These are phyloP conservation scores for Acleris laterana DNA, from an alignment of 2,888 invertebrate species.

Conservation along the genomic window DNA sequence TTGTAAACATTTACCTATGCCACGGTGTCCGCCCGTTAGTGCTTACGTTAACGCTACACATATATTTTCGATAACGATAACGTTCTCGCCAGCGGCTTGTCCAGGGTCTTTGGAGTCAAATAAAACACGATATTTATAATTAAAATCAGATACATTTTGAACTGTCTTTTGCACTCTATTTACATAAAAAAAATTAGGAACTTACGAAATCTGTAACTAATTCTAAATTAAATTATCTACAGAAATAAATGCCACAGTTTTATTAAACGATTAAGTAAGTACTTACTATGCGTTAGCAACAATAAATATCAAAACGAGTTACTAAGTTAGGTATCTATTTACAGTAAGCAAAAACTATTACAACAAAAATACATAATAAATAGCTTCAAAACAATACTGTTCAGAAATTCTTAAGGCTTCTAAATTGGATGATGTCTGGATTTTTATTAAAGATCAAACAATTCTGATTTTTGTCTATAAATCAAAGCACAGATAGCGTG, in stretches of 20 bases:
- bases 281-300: not conserved
- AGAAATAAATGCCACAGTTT: constrained; percentile 33
- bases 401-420: constrained; percentile 10
- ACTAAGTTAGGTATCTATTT: constrained; percentile 6
- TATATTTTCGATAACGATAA: too few species aligned
- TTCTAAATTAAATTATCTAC: constrained; percentile 28
- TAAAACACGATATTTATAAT: not conserved
- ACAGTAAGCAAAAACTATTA: constrained; percentile 18
- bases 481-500: too few species aligned
- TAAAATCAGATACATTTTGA: constrained; percentile 26
- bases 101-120: not conserved
- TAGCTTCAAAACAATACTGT: constrained; percentile 16
- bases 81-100: too few species aligned
- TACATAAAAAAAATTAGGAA: constrained; percentile 36
- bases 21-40: too few species aligned
- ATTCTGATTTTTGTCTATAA: too few species aligned
- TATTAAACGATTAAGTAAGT: constrained; percentile 7
- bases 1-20: too few species aligned
- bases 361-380: constrained; percentile 6
- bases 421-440: not conserved
- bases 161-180: constrained; percentile 33
- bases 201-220: constrained; percentile 21
- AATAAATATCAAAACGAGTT: constrained; percentile 22
- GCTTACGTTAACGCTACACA: too few species aligned
- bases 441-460: too few species aligned